Evolutionary conservation across 2,113 vertebrate genomes (phyloP).

Genomic region (Corythornis cristatus): DNA sequence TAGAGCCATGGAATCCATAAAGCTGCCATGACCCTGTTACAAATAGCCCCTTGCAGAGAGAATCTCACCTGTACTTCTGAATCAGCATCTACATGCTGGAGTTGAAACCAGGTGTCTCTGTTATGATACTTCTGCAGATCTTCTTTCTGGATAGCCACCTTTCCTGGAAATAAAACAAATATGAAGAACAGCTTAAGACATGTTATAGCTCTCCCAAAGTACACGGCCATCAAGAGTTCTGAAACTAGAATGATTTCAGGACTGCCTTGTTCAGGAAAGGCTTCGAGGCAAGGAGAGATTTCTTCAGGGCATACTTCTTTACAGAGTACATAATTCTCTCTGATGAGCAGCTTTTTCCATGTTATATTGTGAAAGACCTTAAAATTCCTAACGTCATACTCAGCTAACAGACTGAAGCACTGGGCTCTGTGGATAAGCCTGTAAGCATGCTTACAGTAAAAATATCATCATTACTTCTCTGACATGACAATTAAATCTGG

Average conservation of each 20-base stretch:
- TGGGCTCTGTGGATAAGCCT: background rate
- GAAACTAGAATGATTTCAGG: background rate
- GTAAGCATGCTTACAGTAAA: background rate
- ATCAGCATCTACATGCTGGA: slow-evolving; percentile 95
- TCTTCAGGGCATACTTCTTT: background rate
- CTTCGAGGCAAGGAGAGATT: background rate
- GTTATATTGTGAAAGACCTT: background rate
- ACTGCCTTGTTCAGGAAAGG: background rate
- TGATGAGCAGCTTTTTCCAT: background rate
- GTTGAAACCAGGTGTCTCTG: slow-evolving; percentile 98
- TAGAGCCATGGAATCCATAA: background rate
- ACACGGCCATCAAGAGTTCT: background rate
- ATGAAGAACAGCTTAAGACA: background rate
- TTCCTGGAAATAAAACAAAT: slow-evolving; percentile 78
- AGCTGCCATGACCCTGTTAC: background rate
- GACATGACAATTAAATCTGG: background rate
- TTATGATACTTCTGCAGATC: slow-evolving; percentile 96
- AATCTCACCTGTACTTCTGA: slow-evolving; percentile 95
- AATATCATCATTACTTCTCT: background rate
- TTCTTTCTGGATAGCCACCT: slow-evolving; percentile 96
- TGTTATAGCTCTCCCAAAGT: background rate
- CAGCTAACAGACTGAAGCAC: background rate
- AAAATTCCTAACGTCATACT: background rate
- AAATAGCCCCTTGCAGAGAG: background rate
- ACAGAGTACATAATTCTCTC: background rate